Percentiles rank a stretch among this genome's conserved stretches.
Conservation (phyloP, 2,888 invertebrate genomes). For the Patella depressa region DNA sequence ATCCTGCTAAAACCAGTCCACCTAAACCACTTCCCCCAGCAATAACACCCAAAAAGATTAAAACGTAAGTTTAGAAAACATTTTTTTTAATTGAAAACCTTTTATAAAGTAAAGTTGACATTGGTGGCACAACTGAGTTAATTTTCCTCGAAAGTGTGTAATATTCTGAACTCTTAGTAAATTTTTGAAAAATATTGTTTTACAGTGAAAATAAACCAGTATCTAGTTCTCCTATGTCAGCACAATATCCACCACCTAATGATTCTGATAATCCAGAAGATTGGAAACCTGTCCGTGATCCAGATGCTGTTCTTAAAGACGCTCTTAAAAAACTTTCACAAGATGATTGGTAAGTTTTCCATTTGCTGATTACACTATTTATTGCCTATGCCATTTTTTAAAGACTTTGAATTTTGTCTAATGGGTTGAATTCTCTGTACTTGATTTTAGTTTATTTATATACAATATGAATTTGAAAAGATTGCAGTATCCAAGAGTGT, state of each 20-base stretch:
- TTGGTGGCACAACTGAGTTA: not conserved
- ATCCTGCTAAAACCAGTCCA: conserved; percentile 32
- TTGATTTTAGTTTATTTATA: too few relatives aligned
- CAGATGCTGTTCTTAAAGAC: conserved; percentile 78
- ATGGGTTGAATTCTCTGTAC: too few relatives aligned
- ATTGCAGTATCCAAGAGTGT: too few relatives aligned
- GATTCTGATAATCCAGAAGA: conserved; percentile 62
- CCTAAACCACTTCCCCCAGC: conserved; percentile 50
- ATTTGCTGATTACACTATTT: not conserved
- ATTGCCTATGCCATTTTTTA: not conserved
- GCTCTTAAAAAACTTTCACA: conserved; percentile 70
- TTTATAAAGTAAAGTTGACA: too few relatives aligned
- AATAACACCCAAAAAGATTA: conserved; percentile 58
- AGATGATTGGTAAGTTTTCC: conserved; percentile 68
- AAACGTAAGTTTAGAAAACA: conserved; percentile 47
- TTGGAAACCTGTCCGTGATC: conserved; percentile 76
- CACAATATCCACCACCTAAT: conserved; percentile 44
- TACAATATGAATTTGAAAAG: too few relatives aligned
- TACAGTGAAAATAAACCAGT: conserved; percentile 51
- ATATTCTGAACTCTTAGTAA: conserved; percentile 1
- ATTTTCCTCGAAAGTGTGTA: not conserved
- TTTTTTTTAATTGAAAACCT: too few relatives aligned
- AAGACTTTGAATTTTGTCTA: too few relatives aligned
- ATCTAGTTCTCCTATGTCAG: conserved; percentile 58
- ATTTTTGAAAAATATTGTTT: not conserved